Conservation (phyloP, 2,113 vertebrate genomes). For the Anguilla rostrata region DNA sequence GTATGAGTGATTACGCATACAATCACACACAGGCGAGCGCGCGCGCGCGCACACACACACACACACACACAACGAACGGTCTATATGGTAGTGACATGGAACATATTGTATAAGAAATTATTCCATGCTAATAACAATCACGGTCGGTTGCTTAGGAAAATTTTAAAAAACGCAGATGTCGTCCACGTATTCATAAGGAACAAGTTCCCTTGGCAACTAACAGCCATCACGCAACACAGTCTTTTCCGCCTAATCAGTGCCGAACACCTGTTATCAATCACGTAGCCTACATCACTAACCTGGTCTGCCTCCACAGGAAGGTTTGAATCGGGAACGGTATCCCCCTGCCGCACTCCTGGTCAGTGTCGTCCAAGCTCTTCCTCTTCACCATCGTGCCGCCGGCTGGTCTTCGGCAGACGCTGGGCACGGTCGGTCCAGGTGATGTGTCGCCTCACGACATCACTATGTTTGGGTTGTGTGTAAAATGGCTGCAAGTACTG, state of each 20-base stretch:
- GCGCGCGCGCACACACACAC: not conserved
- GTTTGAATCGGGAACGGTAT: constrained; percentile 97
- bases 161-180: not conserved
- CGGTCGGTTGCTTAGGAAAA: not conserved
- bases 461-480: constrained; percentile 53
- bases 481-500: constrained; percentile 86
- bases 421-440: constrained; percentile 52
- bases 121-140: not conserved
- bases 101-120: not conserved
- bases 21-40: not conserved
- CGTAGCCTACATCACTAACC: constrained; percentile 69
- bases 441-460: constrained; percentile 54
- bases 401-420: constrained; percentile 23
- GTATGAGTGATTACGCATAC: not conserved
- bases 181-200: not conserved
- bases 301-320: constrained; percentile 98
- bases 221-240: constrained; percentile 25
- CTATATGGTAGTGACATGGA: not conserved
- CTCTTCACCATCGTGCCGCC: constrained; percentile 88
- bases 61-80: not conserved
- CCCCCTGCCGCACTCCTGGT: constrained; percentile 88
- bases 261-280: constrained; percentile 45
- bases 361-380: constrained; percentile 92
- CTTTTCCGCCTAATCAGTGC: constrained; percentile 1
- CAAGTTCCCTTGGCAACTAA: constrained; percentile 2